Conservation (phyloP, 2,797 vertebrate genomes). For the Enteromius fasciolatus region DNA sequence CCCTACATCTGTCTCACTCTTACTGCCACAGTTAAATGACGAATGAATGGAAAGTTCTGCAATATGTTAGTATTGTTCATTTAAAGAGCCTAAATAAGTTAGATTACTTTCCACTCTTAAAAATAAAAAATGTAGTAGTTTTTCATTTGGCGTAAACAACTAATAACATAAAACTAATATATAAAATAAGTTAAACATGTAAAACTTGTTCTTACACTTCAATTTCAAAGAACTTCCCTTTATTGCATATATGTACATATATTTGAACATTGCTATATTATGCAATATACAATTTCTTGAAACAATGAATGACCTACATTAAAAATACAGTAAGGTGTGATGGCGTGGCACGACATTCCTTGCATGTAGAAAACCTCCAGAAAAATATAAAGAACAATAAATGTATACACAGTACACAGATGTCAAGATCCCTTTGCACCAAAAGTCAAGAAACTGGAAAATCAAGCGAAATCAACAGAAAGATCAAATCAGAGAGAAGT, state of each 20-base stretch:
- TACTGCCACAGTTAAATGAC: conserved; percentile 22
- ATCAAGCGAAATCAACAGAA: background rate
- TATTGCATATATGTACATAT: conserved; percentile 32
- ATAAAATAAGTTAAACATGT: background rate
- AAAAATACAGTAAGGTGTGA: background rate
- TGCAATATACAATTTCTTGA: background rate
- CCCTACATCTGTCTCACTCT: conserved; percentile 14
- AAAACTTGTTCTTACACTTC: background rate
- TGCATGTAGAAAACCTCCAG: background rate
- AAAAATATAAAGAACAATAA: conserved; percentile 1
- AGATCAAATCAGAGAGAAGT: background rate
- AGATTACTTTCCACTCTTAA: background rate
- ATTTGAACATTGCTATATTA: conserved; percentile 24
- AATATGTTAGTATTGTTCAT: conserved; percentile 1
- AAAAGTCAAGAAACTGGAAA: background rate
- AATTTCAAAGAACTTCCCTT: conserved; percentile 32
- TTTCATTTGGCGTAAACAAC: background rate
- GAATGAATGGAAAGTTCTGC: conserved; percentile 26
- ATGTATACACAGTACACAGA: conserved; percentile 40
- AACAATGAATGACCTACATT: background rate
- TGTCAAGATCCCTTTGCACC: conserved; percentile 1
- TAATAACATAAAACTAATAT: background rate
- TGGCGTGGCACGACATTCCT: background rate
- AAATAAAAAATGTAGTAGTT: background rate
- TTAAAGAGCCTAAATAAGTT: background rate